Percentiles rank a stretch among this genome's conserved stretches.
phyloP scores from a whole-genome alignment of 2,797 vertebrate genomes.

The Sebastes minor region DNA sequence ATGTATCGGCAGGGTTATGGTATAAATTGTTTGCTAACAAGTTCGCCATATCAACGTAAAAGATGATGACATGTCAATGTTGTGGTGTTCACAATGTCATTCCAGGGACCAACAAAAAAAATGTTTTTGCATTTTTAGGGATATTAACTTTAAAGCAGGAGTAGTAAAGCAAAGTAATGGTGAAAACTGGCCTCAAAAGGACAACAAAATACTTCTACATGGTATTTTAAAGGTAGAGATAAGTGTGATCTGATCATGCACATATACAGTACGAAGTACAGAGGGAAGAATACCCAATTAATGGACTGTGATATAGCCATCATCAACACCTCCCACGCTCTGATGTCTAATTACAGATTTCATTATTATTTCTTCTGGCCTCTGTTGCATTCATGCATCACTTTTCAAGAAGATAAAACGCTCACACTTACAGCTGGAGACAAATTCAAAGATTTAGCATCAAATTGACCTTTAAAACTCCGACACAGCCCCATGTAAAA shows the following conservation, averaged over 20 bases:
- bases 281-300: background rate
- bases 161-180: background rate
- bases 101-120: background rate
- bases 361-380: slow-evolving; percentile 28
- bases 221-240: background rate
- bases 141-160: background rate
- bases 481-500: slow-evolving; percentile 11
- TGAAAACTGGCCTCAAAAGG: background rate
- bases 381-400: slow-evolving; percentile 36
- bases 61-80: background rate
- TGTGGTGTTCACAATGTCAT: background rate
- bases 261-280: background rate
- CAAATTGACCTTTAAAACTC: slow-evolving; percentile 55
- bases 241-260: background rate
- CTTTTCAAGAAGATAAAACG: slow-evolving; percentile 42
- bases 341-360: slow-evolving; percentile 44
- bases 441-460: slow-evolving; percentile 38
- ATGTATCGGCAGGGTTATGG: background rate
- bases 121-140: background rate
- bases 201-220: background rate
- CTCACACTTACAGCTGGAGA: slow-evolving; percentile 29
- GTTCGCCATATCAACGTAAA: background rate
- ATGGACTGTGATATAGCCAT: background rate
- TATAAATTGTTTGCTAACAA: background rate
- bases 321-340: background rate